These are phyloP conservation scores for Aphrocallistes beatrix DNA, from an alignment of 37 sponge, comb jelly and placozoan species.

Conservation along the genomic window DNA sequence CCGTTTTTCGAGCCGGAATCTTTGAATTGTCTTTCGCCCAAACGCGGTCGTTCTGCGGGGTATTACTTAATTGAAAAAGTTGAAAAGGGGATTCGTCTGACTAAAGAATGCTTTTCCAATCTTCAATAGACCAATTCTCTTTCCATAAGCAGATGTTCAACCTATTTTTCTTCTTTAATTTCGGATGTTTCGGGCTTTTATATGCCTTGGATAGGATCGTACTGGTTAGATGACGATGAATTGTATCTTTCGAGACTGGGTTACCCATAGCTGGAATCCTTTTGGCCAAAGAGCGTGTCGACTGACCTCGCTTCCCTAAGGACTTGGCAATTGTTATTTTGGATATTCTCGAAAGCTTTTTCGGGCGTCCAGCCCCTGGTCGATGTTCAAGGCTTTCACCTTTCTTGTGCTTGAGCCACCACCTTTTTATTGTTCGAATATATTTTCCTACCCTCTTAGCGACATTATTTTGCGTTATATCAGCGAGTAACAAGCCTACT, in stretches of 20 bases:
- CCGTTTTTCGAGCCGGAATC: not conserved
- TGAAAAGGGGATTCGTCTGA: not conserved
- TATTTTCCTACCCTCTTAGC: not conserved
- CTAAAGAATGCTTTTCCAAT: too few species aligned
- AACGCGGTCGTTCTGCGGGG: not conserved
- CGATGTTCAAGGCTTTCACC: not conserved
- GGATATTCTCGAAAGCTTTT: not conserved
- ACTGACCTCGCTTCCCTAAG: not conserved
- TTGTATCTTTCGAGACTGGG: not conserved
- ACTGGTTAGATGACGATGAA: not conserved
- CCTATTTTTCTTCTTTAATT: not conserved
- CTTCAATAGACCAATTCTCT: not conserved
- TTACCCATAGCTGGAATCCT: not conserved
- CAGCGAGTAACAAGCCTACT: not conserved
- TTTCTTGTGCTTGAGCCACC: not conserved
- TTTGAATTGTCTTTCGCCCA: not conserved
- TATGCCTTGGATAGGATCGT: not conserved
- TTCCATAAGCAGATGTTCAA: not conserved
- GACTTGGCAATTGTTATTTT: not conserved
- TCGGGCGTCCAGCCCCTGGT: not conserved
- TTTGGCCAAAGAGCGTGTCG: not conserved
- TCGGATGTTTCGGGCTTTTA: not conserved
- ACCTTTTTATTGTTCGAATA: not conserved
- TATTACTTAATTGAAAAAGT: not conserved
- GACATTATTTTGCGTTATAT: not conserved